Percentiles rank a stretch among this genome's conserved stretches.
These are phyloP conservation scores for Drosophila mimica DNA, from an alignment of 2,888 invertebrate genomes.

Conservation along the genomic window DNA sequence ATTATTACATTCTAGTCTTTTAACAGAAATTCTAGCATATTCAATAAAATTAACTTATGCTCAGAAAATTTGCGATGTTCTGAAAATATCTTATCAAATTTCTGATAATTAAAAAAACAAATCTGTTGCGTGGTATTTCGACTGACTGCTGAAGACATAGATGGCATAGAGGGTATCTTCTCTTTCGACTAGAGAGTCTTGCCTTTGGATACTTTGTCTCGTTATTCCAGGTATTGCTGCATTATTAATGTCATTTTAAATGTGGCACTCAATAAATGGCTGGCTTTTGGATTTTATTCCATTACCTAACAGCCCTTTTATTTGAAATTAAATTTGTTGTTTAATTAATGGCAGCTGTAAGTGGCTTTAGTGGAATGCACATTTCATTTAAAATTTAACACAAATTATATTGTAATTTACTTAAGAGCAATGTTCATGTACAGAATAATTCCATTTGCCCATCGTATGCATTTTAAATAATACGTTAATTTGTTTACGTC, in stretches of 20 bases:
- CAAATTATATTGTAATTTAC: conserved; percentile 69
- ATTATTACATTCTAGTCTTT: background rate
- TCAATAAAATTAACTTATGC: background rate
- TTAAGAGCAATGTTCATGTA: conserved; percentile 51
- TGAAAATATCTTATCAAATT: background rate
- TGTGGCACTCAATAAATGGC: conserved; percentile 57
- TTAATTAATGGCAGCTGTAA: conserved; percentile 63
- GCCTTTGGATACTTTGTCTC: conserved; percentile 10
- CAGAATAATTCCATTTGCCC: conserved; percentile 55
- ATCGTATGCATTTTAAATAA: conserved; percentile 47
- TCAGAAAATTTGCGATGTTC: background rate
- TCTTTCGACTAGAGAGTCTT: background rate
- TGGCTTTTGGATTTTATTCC: conserved; percentile 30
- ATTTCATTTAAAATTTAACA: conserved; percentile 56
- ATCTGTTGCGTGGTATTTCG: background rate
- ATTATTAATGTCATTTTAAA: conserved; percentile 78
- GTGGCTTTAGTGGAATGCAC: conserved; percentile 43
- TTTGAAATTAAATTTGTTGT: conserved; percentile 74
- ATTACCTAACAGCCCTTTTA: conserved; percentile 66
- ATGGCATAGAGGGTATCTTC: background rate
- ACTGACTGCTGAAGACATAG: background rate
- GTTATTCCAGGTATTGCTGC: conserved; percentile 67
- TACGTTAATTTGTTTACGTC: conserved; percentile 58
- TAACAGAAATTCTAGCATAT: background rate
- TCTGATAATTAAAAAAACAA: background rate